Evolutionary conservation across 2,888 invertebrate species (phyloP).

Genomic region (Miltochrista miniata): DNA sequence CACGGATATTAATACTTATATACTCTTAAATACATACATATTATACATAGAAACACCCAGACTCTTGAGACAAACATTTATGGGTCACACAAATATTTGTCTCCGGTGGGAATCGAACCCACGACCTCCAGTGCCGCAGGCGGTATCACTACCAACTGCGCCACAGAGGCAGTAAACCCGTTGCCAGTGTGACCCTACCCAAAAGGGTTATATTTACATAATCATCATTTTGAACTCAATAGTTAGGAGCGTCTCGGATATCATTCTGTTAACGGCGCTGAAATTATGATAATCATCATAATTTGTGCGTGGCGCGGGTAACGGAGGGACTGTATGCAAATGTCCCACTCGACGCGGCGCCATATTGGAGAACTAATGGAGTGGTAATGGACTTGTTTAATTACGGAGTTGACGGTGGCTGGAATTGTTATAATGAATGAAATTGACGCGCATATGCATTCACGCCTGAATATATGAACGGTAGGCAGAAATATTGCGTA

Average conservation of each 20-base stretch:
- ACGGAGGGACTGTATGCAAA: conserved; percentile 24
- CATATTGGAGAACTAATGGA: conserved; percentile 2
- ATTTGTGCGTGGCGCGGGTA: conserved; percentile 10
- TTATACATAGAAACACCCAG: too few relatives aligned
- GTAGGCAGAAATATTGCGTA: too few relatives aligned
- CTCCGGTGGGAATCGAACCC: too few relatives aligned
- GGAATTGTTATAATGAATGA: neutral
- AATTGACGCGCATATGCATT: neutral
- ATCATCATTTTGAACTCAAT: conserved; percentile 31
- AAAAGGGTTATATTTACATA: conserved; percentile 34
- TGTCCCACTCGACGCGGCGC: conserved; percentile 6
- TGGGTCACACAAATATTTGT: too few relatives aligned
- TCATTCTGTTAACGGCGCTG: conserved; percentile 28
- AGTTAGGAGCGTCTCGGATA: conserved; percentile 26
- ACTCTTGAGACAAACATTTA: too few relatives aligned
- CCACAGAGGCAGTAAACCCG: neutral
- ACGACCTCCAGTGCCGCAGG: too few relatives aligned
- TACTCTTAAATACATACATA: too few relatives aligned
- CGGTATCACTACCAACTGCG: too few relatives aligned
- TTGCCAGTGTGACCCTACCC: conserved; percentile 10
- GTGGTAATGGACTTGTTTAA: conserved; percentile 5
- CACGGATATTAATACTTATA: too few relatives aligned
- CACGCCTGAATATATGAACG: too few relatives aligned
- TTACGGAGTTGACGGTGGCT: neutral
- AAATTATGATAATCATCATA: conserved; percentile 29